Conservation (phyloP, 2,113 vertebrate genomes). For the Brachyistius frenatus region DNA sequence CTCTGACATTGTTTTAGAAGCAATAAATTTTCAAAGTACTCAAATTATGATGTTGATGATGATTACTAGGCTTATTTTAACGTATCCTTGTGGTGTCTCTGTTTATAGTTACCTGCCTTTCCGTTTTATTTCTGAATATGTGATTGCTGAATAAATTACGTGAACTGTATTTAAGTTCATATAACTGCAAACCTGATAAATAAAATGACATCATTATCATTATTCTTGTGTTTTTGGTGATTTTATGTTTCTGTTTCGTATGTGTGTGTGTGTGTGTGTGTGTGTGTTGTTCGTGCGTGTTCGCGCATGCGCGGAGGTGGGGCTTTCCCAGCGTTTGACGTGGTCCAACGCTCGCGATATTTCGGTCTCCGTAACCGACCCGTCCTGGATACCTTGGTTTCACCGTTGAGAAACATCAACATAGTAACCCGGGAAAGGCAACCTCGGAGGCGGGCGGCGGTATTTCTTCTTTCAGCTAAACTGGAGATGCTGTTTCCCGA, state of each 20-base stretch:
- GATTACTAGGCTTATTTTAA: too few species aligned
- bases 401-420: constrained; percentile 68
- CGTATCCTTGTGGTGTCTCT: too few species aligned
- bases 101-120: too few species aligned
- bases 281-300: neutral
- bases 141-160: neutral
- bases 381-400: constrained; percentile 75
- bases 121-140: too few species aligned
- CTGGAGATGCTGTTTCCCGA: neutral
- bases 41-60: too few species aligned
- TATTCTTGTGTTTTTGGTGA: too few species aligned
- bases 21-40: too few species aligned
- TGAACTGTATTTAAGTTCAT: too few species aligned
- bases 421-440: constrained; percentile 78
- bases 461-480: constrained; percentile 7
- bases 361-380: constrained; percentile 49
- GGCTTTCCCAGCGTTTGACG: constrained; percentile 9
- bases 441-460: constrained; percentile 47
- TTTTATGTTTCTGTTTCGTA: too few species aligned
- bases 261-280: neutral
- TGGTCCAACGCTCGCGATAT: constrained; percentile 67
- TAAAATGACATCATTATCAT: neutral
- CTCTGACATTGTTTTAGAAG: too few species aligned
- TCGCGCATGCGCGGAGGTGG: neutral
- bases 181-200: too few species aligned